Evolutionary conservation across 2,888 invertebrate genomes (phyloP).

Genomic region (Drosophila atroscutellata): DNA sequence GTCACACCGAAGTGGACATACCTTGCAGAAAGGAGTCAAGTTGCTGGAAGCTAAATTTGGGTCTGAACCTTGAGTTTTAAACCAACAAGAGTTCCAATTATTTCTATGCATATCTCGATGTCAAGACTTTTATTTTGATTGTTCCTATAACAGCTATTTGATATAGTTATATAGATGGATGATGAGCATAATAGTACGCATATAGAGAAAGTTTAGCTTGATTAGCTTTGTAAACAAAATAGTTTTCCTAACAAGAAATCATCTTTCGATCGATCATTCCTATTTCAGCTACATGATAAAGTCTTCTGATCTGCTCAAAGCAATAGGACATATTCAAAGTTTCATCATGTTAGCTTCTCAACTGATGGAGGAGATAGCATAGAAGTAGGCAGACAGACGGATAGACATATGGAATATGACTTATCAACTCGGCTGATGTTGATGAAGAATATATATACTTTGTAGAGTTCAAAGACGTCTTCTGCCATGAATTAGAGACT

Average conservation of each 20-base stretch:
- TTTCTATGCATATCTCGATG: not conserved
- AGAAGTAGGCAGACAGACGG: not conserved
- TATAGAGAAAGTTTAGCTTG: not conserved
- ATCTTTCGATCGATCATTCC: not conserved
- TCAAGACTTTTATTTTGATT: not conserved
- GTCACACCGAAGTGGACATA: not conserved
- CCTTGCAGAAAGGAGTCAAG: rapidly evolving
- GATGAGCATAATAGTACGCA: not conserved
- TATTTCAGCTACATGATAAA: not conserved
- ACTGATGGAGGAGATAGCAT: not conserved
- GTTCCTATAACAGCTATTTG: not conserved
- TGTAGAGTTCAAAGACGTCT: not conserved
- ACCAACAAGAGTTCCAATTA: not conserved
- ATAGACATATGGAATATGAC: not conserved
- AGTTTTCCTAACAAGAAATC: not conserved
- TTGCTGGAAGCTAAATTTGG: not conserved
- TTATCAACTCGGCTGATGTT: not conserved
- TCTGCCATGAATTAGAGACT: not conserved
- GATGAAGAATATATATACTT: not conserved
- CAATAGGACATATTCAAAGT: not conserved
- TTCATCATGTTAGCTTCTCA: not conserved
- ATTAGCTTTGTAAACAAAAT: not conserved
- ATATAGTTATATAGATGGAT: not conserved
- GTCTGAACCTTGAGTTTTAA: not conserved
- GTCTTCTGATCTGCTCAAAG: not conserved